Percentiles rank a stretch among this genome's conserved stretches.
phyloP scores from a whole-genome alignment of 2,888 invertebrate genomes.

The Clitarchus hookeri region DNA sequence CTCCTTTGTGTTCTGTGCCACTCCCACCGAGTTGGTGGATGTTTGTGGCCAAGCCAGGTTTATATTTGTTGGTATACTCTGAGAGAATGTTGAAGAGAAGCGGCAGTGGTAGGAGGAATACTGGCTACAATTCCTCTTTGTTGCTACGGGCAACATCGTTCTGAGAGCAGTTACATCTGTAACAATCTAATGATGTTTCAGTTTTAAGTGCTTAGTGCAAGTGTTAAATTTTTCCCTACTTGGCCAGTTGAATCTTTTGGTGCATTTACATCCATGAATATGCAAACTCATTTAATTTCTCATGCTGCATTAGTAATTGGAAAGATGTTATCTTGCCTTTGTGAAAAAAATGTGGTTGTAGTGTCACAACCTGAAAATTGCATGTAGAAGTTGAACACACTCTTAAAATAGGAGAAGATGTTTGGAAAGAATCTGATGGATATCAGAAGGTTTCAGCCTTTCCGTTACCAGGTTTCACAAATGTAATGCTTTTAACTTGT shows the following conservation, averaged over 20 bases:
- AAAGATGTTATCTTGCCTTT: not conserved
- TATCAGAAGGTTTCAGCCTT: not conserved
- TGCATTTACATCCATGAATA: not conserved
- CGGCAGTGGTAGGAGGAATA: not conserved
- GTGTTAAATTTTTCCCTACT: not conserved
- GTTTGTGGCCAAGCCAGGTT: too few relatives aligned
- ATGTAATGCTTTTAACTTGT: not conserved
- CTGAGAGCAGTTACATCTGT: not conserved
- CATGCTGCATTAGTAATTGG: not conserved
- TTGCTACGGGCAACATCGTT: not conserved
- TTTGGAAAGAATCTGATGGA: not conserved
- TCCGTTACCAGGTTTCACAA: not conserved
- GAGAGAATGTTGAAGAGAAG: too few relatives aligned
- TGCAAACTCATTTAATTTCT: not conserved
- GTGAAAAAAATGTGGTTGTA: not conserved
- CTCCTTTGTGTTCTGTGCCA: too few relatives aligned
- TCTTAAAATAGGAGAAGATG: not conserved
- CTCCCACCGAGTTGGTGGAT: too few relatives aligned
- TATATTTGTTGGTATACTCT: too few relatives aligned
- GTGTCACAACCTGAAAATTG: not conserved
- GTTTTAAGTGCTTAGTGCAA: not conserved
- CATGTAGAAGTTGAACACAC: not conserved
- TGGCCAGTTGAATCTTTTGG: not conserved
- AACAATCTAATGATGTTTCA: constrained; percentile 2
- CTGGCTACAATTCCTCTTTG: not conserved